Conservation (phyloP, 1,140 invertebrate species). For the Aleiodes sp. region DNA sequence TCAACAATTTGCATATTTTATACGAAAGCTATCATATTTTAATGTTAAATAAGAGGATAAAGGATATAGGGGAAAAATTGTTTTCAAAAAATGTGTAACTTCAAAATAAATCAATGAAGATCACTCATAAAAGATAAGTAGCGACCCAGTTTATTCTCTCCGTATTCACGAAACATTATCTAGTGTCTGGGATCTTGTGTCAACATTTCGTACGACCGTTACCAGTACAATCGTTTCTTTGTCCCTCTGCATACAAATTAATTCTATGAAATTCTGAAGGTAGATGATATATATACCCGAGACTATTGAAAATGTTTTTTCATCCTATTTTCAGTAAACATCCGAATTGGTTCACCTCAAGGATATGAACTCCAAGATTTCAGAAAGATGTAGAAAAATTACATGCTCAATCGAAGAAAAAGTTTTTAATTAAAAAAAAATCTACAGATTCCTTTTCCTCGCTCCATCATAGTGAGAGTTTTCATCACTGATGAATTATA, state of each 20-base stretch:
- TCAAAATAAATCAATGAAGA: conserved; percentile 1
- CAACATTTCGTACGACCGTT: conserved; percentile 7
- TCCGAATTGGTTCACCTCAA: background rate
- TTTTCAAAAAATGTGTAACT: background rate
- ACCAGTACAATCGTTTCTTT: background rate
- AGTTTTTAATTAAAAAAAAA: too few relatives aligned
- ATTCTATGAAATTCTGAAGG: background rate
- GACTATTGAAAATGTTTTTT: background rate
- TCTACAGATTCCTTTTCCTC: too few relatives aligned
- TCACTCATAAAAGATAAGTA: background rate
- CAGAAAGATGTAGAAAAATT: background rate
- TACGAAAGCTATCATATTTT: too few relatives aligned
- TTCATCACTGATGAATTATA: too few relatives aligned
- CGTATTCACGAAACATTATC: background rate
- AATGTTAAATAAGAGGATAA: too few relatives aligned
- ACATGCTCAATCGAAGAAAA: background rate
- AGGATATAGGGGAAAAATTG: background rate
- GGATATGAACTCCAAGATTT: background rate
- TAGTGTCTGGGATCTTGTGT: conserved; percentile 20
- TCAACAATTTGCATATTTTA: too few relatives aligned
- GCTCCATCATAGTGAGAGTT: too few relatives aligned
- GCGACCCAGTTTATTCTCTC: background rate
- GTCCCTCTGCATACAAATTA: conserved; percentile 8
- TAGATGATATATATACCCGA: background rate
- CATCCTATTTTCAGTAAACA: background rate